Evolutionary conservation across 2,797 vertebrate genomes (phyloP).

Genomic region (Parambassis ranga): DNA sequence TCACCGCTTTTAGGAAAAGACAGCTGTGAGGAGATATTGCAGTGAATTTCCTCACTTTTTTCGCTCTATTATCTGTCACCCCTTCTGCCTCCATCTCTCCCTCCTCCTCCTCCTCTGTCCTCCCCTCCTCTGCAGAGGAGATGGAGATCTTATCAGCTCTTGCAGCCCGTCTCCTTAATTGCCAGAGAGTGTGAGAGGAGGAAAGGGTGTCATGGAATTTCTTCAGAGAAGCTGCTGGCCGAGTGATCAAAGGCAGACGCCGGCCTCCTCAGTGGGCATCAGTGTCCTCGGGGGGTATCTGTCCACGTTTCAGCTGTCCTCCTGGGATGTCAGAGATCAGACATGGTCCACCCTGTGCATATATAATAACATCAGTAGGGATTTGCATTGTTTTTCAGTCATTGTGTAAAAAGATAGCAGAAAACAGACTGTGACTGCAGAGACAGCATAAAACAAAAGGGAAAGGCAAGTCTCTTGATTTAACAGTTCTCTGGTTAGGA

Average conservation of each 20-base stretch:
- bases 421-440: too few relatives aligned
- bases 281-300: too few relatives aligned
- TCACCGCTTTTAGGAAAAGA: neutral
- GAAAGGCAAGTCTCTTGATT: too few relatives aligned
- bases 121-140: conserved; percentile 1
- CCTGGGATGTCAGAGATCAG: neutral
- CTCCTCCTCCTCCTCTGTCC: conserved; percentile 14
- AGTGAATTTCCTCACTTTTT: conserved; percentile 26
- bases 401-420: neutral
- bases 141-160: conserved; percentile 47
- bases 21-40: conserved; percentile 21
- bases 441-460: too few relatives aligned
- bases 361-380: neutral
- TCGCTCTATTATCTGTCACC: conserved; percentile 10
- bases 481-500: too few relatives aligned
- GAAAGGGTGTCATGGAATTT: conserved; percentile 17
- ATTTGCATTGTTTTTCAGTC: conserved; percentile 2
- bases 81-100: neutral
- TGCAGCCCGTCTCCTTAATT: conserved; percentile 36
- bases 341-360: neutral
- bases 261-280: neutral
- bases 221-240: neutral
- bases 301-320: neutral
- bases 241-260: neutral
- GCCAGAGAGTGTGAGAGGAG: conserved; percentile 18